Conservation (phyloP, 2,113 vertebrate genomes). For the Phalacrocorax carbo region DNA sequence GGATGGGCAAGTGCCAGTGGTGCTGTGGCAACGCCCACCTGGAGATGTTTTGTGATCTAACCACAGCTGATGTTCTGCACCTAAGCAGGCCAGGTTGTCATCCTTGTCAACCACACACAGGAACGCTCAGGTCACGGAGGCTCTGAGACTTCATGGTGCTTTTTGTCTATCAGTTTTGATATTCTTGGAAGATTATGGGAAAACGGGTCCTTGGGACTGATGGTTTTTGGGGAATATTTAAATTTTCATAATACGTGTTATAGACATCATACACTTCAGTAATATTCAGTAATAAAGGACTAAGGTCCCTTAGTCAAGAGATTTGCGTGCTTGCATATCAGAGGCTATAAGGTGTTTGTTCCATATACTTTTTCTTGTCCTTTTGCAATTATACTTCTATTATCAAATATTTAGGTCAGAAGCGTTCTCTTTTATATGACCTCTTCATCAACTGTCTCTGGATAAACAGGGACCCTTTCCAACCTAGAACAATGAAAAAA, state of each 20-base stretch:
- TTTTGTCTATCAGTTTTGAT: not conserved
- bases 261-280: not conserved
- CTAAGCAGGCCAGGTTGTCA: not conserved
- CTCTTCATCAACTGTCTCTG: not conserved
- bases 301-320: not conserved
- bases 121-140: not conserved
- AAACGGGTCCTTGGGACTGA: not conserved
- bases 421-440: not conserved
- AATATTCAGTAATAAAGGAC: not conserved
- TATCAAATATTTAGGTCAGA: not conserved
- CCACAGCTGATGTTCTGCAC: not conserved
- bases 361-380: not conserved
- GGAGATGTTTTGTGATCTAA: not conserved
- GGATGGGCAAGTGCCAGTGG: not conserved
- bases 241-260: not conserved
- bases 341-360: not conserved
- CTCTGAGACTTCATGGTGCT: not conserved
- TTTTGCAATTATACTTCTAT: not conserved
- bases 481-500: not conserved
- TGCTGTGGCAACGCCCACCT: fast-evolving
- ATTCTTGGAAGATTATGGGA: not conserved
- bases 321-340: fast-evolving
- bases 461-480: not conserved
- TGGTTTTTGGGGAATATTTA: not conserved
- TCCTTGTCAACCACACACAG: not conserved